Base-by-base conservation (phyloP, 2,888 invertebrate species). In the Lycaena phlaeas region DNA sequence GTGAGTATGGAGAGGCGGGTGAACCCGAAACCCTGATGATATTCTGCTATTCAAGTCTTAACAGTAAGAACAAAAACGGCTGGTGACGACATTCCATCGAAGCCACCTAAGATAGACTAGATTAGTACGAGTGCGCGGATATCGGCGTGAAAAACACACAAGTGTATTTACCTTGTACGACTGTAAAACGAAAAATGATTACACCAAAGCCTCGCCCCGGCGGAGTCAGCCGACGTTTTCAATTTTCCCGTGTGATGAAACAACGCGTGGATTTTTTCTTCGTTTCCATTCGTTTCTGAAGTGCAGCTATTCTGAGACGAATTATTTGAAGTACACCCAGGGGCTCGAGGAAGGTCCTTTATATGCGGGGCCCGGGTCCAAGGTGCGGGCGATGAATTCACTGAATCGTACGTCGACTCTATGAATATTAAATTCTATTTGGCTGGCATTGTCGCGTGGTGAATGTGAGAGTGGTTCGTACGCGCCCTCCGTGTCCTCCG, bases 401-500 rank as follows among this genome's bases (percentile, higher is more conserved):
- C 68, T 77, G 79, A 82, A 79, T 81, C 73, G 77, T 74, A 77
- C 69, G 76, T 69, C 70, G 68, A 63, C 71, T 76, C 81, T 78
- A 81, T 82, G 79, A 81, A 82, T 82, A 79, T 79, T 79, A 81
- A 79, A 79, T 77, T 78, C 66, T 75, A 82, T 82, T 79, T 76
- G 74, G 69, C 66, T 65, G 68, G 68, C 64, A 78, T 77, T 81
- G 77, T 78, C 69, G 68, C 69, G 68, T 58, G 59, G 66, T 68
- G 71, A 73, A 71, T 75, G 70, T 71, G 56, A 64, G 69, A 69
- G 65, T 66, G 60, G 49, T 50, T 56, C 51, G 48, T 53, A 53
- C 53, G 46, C 37, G 31, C 50, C 29, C 42, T 38, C 51, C 50
- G 50, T 53, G 46, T 53, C 49, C 50, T 54, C 52, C 53, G 52